These are phyloP conservation scores for Oreochromis tanganicae DNA, from an alignment of 2,113 vertebrate species.

Conservation along the genomic window DNA sequence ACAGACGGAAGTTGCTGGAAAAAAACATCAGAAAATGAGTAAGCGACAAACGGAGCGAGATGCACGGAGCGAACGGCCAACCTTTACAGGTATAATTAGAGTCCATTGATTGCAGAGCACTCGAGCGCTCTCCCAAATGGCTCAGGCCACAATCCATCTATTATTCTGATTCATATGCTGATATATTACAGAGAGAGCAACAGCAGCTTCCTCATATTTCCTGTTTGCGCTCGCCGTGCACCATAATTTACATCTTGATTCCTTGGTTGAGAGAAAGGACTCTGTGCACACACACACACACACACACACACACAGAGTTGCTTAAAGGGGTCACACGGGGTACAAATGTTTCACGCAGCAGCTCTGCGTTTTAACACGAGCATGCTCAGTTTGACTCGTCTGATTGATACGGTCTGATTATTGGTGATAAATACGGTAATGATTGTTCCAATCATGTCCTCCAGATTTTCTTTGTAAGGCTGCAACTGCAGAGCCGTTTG, in stretches of 20 bases:
- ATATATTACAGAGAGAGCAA: not conserved
- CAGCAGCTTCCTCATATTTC: not conserved
- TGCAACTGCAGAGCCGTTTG: rapidly evolving
- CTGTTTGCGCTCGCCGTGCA: not conserved
- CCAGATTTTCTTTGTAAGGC: not conserved
- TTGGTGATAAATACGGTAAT: not conserved
- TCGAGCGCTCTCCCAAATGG: constrained; percentile 13
- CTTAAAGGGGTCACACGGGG: not conserved
- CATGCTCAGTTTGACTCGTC: not conserved
- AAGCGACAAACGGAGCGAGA: not conserved
- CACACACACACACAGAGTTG: not conserved
- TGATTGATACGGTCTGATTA: not conserved
- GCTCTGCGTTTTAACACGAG: not conserved
- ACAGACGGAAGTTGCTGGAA: not conserved
- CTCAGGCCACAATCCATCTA: not conserved
- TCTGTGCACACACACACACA: no score
- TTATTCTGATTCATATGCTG: constrained; percentile 8
- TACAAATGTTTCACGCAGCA: not conserved
- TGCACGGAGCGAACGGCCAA: not conserved
- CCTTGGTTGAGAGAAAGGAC: not conserved
- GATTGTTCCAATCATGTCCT: not conserved
- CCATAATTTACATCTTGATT: not conserved
- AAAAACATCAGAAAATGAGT: not conserved
- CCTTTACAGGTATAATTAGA: constrained; percentile 26
- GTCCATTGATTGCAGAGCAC: constrained; percentile 22